Conservation (phyloP, 2,113 vertebrate species). For the Gymnobelideus leadbeateri region DNA sequence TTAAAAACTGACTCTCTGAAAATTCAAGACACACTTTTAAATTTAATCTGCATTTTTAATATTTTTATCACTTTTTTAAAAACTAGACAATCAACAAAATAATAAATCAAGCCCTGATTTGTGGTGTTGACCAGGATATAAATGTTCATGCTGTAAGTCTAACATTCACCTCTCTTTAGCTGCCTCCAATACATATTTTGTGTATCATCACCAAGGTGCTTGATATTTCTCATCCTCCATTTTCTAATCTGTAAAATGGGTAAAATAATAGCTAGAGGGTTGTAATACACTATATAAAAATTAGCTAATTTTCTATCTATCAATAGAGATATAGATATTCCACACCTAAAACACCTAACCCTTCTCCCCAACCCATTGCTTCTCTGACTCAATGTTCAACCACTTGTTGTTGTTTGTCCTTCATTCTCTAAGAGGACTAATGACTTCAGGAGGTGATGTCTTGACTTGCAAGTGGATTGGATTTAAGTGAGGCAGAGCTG, state of each 20-base stretch:
- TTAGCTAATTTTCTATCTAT: not conserved
- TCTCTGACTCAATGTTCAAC: no score
- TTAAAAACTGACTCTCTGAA: not conserved
- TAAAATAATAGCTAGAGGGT: not conserved
- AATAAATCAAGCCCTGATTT: not conserved
- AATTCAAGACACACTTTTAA: not conserved
- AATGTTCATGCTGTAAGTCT: not conserved
- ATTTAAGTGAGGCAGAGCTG: no score
- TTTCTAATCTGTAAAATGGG: not conserved
- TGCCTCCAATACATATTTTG: not conserved
- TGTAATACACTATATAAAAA: not conserved
- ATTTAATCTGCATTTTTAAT: not conserved
- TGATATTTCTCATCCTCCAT: not conserved
- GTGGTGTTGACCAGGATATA: not conserved
- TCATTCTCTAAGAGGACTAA: no score
- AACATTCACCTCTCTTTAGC: not conserved
- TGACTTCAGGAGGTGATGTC: no score
- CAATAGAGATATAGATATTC: not conserved
- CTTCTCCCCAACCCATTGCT: no score
- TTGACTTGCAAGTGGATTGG: no score
- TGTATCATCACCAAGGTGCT: not conserved
- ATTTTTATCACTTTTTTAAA: not conserved
- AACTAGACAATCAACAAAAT: not conserved
- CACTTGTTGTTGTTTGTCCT: no score
- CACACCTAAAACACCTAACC: no score